Percentiles rank a stretch among this genome's conserved stretches.
These are phyloP conservation scores for Eugnorisma glareosa DNA, from an alignment of 2,888 invertebrate species.

Conservation along the genomic window DNA sequence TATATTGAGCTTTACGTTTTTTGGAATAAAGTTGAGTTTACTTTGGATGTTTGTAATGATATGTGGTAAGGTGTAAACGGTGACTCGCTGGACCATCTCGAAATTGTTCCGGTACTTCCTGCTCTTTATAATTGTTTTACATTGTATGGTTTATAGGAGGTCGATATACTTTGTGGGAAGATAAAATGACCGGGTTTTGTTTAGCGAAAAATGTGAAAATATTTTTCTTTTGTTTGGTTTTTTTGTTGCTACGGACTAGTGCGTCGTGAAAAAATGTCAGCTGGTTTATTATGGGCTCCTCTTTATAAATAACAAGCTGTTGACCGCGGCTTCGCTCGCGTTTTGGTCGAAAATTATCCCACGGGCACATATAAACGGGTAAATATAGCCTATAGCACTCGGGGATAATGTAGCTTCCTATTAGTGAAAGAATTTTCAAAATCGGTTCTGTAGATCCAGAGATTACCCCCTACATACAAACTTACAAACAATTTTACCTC, in stretches of 20 bases:
- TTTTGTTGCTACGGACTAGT: conserved; percentile 52
- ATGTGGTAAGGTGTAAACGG: conserved; percentile 64
- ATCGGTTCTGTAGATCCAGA: too few relatives aligned
- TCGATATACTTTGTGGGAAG: conserved; percentile 73
- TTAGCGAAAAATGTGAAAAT: conserved; percentile 62
- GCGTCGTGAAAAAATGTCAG: conserved; percentile 27
- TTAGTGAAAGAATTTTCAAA: too few relatives aligned
- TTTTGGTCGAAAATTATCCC: too few relatives aligned
- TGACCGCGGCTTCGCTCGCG: too few relatives aligned
- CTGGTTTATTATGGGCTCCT: conserved; percentile 1
- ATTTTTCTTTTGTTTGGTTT: conserved; percentile 58
- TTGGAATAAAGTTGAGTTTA: conserved; percentile 49
- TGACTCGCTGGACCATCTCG: conserved; percentile 83
- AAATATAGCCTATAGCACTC: too few relatives aligned
- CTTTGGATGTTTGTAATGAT: conserved; percentile 14
- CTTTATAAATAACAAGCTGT: conserved; percentile 6
- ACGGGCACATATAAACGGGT: too few relatives aligned
- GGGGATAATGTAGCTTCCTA: too few relatives aligned
- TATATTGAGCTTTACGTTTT: conserved; percentile 20
- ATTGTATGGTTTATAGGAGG: conserved; percentile 69
- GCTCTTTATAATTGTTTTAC: conserved; percentile 74
- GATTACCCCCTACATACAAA: too few relatives aligned
- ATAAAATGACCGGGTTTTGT: conserved; percentile 64
- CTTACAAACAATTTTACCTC: too few relatives aligned
- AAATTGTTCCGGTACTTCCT: conserved; percentile 79